These are phyloP conservation scores for Cinara cedri DNA, from an alignment of 2,888 invertebrate species.

Conservation along the genomic window DNA sequence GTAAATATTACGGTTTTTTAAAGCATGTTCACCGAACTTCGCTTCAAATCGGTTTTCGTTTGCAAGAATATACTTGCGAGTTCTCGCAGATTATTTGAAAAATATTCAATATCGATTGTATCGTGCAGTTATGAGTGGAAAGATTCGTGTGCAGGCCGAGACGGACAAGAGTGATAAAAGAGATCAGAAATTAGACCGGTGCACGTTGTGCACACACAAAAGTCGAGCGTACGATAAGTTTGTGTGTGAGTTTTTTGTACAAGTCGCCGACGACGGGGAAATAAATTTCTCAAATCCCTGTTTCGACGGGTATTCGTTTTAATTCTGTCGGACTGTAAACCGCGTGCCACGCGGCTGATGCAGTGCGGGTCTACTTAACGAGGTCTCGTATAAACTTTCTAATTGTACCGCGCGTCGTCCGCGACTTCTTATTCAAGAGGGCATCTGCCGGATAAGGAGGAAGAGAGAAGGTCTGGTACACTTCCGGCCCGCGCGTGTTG, in stretches of 20 bases:
- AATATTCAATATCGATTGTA: too few relatives aligned
- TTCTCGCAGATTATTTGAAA: too few relatives aligned
- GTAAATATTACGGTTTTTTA: too few relatives aligned
- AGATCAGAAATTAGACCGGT: too few relatives aligned
- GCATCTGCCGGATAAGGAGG: too few relatives aligned
- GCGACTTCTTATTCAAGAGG: slow-evolving; percentile 22
- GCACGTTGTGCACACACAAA: not conserved
- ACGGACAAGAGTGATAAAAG: too few relatives aligned
- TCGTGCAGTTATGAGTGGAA: too few relatives aligned
- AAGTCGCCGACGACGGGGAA: slow-evolving; percentile 1
- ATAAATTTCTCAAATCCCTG: slow-evolving; percentile 19
- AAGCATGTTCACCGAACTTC: too few relatives aligned
- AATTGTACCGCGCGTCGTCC: slow-evolving; percentile 20
- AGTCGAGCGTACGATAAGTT: not conserved
- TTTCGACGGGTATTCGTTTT: slow-evolving; percentile 13
- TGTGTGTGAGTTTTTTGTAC: not conserved
- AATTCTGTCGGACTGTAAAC: slow-evolving; percentile 7
- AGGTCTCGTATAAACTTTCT: slow-evolving; percentile 42
- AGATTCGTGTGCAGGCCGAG: too few relatives aligned
- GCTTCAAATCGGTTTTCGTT: too few relatives aligned
- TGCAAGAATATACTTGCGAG: too few relatives aligned
- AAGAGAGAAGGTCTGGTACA: too few relatives aligned
- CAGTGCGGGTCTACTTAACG: slow-evolving; percentile 32
- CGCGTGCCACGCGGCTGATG: not conserved
- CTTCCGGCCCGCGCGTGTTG: not conserved